These are phyloP conservation scores for Melolontha melolontha DNA, from an alignment of 2,888 invertebrate species.

Conservation along the genomic window DNA sequence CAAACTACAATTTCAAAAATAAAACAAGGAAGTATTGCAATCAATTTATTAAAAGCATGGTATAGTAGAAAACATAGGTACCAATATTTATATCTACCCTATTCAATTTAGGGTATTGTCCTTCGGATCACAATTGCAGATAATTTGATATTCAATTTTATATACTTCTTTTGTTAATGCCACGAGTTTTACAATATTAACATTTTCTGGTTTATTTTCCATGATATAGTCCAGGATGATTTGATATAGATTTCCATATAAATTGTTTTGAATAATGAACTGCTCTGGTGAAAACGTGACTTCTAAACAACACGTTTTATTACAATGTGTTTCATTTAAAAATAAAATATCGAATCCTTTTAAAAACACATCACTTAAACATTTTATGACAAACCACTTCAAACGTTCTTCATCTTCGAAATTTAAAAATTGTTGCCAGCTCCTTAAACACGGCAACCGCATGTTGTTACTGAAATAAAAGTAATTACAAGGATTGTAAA, in stretches of 20 bases:
- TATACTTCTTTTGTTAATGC: constrained; percentile 8
- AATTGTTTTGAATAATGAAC: constrained; percentile 2
- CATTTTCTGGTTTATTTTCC: constrained; percentile 16
- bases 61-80: constrained; percentile 14
- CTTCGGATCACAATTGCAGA: background rate
- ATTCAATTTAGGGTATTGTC: constrained; percentile 12
- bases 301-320: constrained; percentile 9
- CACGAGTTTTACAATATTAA: constrained; percentile 4
- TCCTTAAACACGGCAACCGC: constrained; percentile 1
- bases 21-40: too few relatives aligned
- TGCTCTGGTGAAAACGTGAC: constrained; percentile 10
- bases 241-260: constrained; percentile 13
- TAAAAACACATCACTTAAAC: background rate
- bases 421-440: background rate
- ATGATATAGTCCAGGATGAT: constrained; percentile 1
- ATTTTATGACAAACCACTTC: background rate
- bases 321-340: constrained; percentile 15
- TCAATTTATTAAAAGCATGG: background rate
- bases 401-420: too few relatives aligned
- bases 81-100: background rate
- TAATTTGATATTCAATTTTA: background rate
- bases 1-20: too few relatives aligned
- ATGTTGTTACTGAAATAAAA: constrained; percentile 18
- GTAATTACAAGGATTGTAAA: constrained; percentile 18
- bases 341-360: constrained; percentile 11